Conservation (phyloP, 2,797 vertebrate genomes). For the Loris lydekkerianus region DNA sequence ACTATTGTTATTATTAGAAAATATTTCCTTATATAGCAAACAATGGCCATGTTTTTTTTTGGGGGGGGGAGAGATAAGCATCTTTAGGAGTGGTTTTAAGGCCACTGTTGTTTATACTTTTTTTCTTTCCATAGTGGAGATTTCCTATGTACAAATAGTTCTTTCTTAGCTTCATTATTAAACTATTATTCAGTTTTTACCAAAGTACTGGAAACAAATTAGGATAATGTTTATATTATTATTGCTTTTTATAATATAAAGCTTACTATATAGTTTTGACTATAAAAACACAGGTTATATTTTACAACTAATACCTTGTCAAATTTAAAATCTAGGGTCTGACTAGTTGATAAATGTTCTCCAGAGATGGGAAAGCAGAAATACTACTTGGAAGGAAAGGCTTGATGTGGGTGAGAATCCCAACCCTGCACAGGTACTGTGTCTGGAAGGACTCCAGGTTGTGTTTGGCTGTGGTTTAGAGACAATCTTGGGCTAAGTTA, state of each 20-base stretch:
- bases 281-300: not conserved
- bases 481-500: not conserved
- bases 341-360: constrained; percentile 1
- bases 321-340: constrained; percentile 25
- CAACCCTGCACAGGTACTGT: not conserved
- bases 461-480: not conserved
- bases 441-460: not conserved
- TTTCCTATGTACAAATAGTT: not conserved
- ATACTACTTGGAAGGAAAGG: not conserved
- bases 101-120: not conserved
- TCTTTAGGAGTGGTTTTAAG: not conserved
- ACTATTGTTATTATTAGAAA: not conserved
- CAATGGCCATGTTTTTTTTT: too few species aligned
- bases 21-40: not conserved
- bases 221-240: not conserved
- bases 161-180: not conserved
- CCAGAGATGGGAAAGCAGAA: not conserved
- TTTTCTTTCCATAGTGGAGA: not conserved
- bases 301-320: not conserved
- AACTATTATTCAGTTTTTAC: not conserved
- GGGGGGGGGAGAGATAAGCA: not conserved
- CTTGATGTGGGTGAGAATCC: not conserved
- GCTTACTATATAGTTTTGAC: not conserved
- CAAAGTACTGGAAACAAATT: not conserved
- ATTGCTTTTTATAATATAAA: not conserved